Evolutionary conservation across 2,888 invertebrate species (phyloP), one percentile per base, ranked within the genome.

Genomic region (Aquatica leii): DNA sequence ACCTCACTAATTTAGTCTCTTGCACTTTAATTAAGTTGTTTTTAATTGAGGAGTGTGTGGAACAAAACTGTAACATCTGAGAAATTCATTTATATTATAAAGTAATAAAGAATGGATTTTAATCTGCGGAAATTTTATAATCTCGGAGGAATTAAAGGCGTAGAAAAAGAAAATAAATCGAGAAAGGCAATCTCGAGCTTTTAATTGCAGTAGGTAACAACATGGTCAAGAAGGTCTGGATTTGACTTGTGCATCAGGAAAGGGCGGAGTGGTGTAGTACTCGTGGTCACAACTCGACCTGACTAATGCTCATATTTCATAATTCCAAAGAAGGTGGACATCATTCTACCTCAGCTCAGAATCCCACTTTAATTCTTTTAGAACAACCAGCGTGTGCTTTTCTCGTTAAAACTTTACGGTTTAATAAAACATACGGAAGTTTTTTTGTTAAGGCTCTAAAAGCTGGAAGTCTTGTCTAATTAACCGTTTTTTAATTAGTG

Each of bases 1-100:
- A 70, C 67, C 71, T 69, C 82, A 82, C 85, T 86, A 86, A 86
- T 86, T n/a, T 86, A 86, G 85, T 83, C 84, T 85, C 85, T 86
- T 86, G 86, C n/a, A 86, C 84, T 84, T 84, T 86, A 86, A 86
- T 86, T 86, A 85, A 86, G 86, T 86, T 85, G 86, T 86, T 86
- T 86, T 86, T 86, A 86, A 86, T 86, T 85, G 85, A 85, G 84
- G 83, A 83, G 75, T 75, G 63, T 66, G 68, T 51, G 53, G 37
- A 52, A 48, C 48, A 48, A 53, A 53, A 59, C 37, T 48, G 14
- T 43, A 12, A 37, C 48, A 15, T 55, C 31, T 52, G 51, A 48
- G 8, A 11, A 46, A 15, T 21, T 21, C 21, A n/a, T 48, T n/a
- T 18, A 4, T 12, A n/a, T 43, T 43, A 18, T n/a, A 49, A 49